These are phyloP conservation scores for Oxystoma pomonae DNA, from an alignment of 2,888 invertebrate genomes.

Conservation along the genomic window DNA sequence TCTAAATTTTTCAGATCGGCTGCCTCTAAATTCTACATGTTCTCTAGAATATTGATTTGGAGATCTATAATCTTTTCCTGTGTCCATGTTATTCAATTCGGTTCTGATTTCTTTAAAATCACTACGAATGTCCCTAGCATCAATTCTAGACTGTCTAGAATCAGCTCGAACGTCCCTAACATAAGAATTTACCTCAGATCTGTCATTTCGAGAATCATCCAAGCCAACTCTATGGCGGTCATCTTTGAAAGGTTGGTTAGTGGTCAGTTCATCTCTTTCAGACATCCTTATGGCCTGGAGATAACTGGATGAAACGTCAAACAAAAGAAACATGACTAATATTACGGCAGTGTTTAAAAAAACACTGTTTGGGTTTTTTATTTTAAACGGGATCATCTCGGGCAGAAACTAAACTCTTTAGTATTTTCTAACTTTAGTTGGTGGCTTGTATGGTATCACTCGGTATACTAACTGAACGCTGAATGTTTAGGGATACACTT, in stretches of 20 bases:
- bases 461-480: slow-evolving; percentile 11
- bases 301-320: slow-evolving; percentile 9
- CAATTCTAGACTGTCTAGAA: slow-evolving; percentile 24
- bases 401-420: slow-evolving; percentile 5
- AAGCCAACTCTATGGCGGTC: no score
- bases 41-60: no score
- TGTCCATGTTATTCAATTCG: slow-evolving; percentile 13
- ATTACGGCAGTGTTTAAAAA: slow-evolving; percentile 11
- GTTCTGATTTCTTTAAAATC: slow-evolving; percentile 23
- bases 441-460: slow-evolving; percentile 21
- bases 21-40: no score
- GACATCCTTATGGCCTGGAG: slow-evolving; percentile 3
- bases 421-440: slow-evolving; percentile 3
- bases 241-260: slow-evolving; percentile 2
- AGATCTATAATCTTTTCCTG: background rate
- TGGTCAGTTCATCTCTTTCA: no score
- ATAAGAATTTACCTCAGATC: slow-evolving; percentile 2
- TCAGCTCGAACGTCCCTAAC: slow-evolving; percentile 22
- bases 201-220: slow-evolving; percentile 1
- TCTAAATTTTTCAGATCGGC: background rate
- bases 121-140: slow-evolving; percentile 21
- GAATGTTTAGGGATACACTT: no score
- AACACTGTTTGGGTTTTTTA: slow-evolving; percentile 16
- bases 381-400: slow-evolving; percentile 22
- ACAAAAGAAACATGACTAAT: slow-evolving; percentile 17